A percentile compares a stretch with the other conserved stretches of the same genome.
Evolutionary conservation across 2,888 invertebrate genomes (phyloP).

Genomic region (Cheilosia grossa): DNA sequence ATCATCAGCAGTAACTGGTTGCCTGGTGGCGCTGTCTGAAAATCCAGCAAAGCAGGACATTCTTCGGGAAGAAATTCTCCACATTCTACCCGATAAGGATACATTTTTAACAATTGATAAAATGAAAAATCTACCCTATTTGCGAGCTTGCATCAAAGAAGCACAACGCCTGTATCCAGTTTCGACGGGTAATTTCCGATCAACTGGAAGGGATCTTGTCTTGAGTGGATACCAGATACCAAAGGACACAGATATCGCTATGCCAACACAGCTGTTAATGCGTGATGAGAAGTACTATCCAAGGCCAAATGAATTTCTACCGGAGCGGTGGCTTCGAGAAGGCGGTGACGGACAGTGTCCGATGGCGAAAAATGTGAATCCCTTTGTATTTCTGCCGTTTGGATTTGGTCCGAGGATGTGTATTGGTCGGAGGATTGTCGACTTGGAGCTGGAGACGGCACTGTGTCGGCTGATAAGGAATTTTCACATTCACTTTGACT

Average conservation of each 20-base stretch:
- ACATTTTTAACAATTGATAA: conserved; percentile 81
- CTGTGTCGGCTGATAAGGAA: conserved; percentile 80
- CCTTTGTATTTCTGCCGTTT: conserved; percentile 74
- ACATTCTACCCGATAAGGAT: conserved; percentile 81
- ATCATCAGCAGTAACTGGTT: conserved; percentile 82
- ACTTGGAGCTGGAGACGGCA: conserved; percentile 86
- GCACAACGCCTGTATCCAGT: conserved; percentile 86
- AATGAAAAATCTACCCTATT: conserved; percentile 84
- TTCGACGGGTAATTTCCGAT: conserved; percentile 85
- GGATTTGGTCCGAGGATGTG: conserved; percentile 83
- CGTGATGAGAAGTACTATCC: conserved; percentile 86
- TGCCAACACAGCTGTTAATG: conserved; percentile 88
- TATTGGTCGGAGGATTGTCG: conserved; percentile 88
- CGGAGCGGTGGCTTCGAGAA: conserved; percentile 87
- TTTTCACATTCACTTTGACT: conserved; percentile 79
- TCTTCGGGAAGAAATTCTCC: conserved; percentile 85
- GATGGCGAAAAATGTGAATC: conserved; percentile 64
- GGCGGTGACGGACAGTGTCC: conserved; percentile 44
- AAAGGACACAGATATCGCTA: conserved; percentile 88
- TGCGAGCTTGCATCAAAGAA: conserved; percentile 89
- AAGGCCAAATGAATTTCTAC: conserved; percentile 83
- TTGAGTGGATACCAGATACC: conserved; percentile 86
- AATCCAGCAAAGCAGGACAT: conserved; percentile 86
- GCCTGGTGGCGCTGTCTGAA: conserved; percentile 86
- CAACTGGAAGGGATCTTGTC: conserved; percentile 84